These are phyloP conservation scores for Ferdinandea cuprea DNA, from an alignment of 2,888 invertebrate genomes.

Conservation along the genomic window DNA sequence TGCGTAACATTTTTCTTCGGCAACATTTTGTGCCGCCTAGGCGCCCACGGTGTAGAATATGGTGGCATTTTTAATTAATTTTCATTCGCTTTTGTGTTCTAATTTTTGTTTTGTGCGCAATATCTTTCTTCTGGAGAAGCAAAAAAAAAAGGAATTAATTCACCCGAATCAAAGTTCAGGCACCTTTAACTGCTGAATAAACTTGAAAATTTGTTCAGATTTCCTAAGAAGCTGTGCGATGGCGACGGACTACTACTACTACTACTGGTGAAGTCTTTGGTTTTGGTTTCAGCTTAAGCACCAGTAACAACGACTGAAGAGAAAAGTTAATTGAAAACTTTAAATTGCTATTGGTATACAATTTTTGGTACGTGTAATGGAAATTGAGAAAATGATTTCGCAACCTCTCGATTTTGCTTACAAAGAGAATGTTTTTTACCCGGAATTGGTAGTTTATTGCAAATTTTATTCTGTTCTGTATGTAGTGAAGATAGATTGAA, in stretches of 20 bases:
- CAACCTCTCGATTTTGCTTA: constrained; percentile 5
- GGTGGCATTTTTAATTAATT: constrained; percentile 51
- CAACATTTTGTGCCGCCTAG: constrained; percentile 7
- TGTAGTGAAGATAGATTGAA: no score
- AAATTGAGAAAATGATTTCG: constrained; percentile 65
- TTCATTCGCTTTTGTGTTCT: constrained; percentile 36
- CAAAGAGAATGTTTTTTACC: constrained; percentile 7
- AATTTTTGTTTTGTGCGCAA: background rate
- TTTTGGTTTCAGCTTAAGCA: constrained; percentile 5
- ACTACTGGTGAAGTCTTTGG: background rate
- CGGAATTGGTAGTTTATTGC: constrained; percentile 27
- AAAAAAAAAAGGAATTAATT: constrained; percentile 14
- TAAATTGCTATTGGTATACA: constrained; percentile 72
- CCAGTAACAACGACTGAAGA: constrained; percentile 11
- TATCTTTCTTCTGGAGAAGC: no score
- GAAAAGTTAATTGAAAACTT: constrained; percentile 72
- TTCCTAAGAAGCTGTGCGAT: constrained; percentile 10
- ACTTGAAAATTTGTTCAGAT: constrained; percentile 33
- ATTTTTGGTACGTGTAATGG: constrained; percentile 65
- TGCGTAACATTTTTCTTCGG: constrained; percentile 55
- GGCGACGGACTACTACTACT: background rate
- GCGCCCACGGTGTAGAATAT: background rate
- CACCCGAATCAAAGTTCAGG: constrained; percentile 46
- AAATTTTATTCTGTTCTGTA: background rate
- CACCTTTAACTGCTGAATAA: constrained; percentile 3